Evolutionary conservation across 2,113 vertebrate species (phyloP).

Genomic region (Forbesichthys agassizii): DNA sequence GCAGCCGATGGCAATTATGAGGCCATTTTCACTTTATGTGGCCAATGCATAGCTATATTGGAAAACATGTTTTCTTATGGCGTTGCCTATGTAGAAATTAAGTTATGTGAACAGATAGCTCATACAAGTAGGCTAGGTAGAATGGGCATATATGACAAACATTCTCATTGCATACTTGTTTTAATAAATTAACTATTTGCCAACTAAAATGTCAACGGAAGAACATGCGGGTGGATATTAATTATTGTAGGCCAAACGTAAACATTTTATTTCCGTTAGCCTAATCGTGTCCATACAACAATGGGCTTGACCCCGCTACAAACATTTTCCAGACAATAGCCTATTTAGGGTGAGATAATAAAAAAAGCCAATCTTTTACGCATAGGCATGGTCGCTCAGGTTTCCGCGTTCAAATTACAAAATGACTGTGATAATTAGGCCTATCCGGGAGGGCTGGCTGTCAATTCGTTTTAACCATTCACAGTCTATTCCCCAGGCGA

Average conservation of each 20-base stretch:
- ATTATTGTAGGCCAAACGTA: neutral
- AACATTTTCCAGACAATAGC: neutral
- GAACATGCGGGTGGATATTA: neutral
- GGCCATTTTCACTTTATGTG: too few relatives aligned
- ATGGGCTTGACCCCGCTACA: neutral
- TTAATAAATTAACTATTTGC: too few relatives aligned
- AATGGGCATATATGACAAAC: too few relatives aligned
- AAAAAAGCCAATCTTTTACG: neutral
- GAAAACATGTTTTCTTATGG: too few relatives aligned
- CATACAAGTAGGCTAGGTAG: too few relatives aligned
- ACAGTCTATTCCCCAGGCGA: conserved; percentile 44
- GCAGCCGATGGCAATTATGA: too few relatives aligned
- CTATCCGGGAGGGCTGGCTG: neutral
- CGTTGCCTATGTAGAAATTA: too few relatives aligned
- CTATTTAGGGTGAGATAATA: neutral
- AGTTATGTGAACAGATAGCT: too few relatives aligned
- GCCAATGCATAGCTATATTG: too few relatives aligned
- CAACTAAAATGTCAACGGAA: neutral
- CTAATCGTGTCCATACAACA: neutral
- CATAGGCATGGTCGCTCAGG: neutral
- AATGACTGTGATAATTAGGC: neutral
- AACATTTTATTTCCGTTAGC: neutral
- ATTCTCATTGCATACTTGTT: too few relatives aligned
- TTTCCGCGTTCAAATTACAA: too few relatives aligned
- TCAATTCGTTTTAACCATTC: conserved; percentile 39